Conservation (phyloP, 2,888 invertebrate genomes). For the Ypsolopha sequella region DNA sequence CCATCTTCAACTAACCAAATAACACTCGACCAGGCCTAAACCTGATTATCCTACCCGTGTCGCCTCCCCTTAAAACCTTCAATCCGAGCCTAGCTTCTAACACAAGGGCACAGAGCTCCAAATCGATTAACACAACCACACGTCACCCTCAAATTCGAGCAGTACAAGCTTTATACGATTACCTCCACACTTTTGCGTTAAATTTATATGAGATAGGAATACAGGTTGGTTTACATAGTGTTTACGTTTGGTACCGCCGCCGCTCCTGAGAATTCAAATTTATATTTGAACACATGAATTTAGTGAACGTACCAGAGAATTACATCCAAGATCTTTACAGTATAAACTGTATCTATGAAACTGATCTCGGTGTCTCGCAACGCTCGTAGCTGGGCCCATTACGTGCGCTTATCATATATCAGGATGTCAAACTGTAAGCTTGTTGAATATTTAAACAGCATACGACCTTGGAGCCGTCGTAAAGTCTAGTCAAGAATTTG, state of each 20-base stretch:
- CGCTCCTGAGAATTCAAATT: background rate
- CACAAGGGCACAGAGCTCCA: background rate
- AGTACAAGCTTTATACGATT: background rate
- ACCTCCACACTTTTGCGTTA: background rate
- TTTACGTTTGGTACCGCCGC: background rate
- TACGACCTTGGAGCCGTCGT: background rate
- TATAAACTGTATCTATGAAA: no score
- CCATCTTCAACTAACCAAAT: background rate
- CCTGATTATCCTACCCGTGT: conserved; percentile 1
- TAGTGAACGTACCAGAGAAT: no score
- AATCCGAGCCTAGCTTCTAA: background rate
- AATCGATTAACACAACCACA: background rate
- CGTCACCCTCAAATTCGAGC: background rate
- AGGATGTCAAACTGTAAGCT: background rate
- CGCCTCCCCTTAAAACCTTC: background rate
- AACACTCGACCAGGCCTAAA: background rate
- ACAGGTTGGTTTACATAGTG: background rate
- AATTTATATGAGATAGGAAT: background rate
- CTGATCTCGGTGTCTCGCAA: no score
- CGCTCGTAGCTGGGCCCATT: no score
- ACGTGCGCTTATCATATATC: no score
- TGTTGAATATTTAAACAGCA: background rate
- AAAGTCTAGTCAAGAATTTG: background rate
- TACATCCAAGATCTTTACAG: no score
- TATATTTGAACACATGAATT: background rate